Evolutionary conservation across 2,888 invertebrate genomes (phyloP).

Genomic region (Drosophila quinaria): DNA sequence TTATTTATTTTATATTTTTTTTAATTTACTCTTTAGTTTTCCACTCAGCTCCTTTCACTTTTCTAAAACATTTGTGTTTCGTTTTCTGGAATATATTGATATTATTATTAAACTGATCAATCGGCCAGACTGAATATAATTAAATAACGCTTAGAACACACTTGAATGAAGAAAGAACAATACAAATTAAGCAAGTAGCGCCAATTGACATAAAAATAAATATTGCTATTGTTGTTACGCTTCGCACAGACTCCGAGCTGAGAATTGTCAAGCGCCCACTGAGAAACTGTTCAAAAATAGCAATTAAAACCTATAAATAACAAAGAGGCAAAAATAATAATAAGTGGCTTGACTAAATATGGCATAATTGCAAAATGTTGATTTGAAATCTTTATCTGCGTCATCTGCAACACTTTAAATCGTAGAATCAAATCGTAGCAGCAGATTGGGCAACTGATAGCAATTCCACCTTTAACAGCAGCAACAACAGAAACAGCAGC

Average conservation of each 20-base stretch:
- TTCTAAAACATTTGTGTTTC: background rate
- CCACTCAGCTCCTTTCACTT: background rate
- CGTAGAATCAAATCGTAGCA: constrained; percentile 20
- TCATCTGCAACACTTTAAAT: constrained; percentile 65
- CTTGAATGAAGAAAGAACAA: background rate
- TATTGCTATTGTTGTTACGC: constrained; percentile 5
- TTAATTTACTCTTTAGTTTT: background rate
- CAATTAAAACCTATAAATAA: constrained; percentile 71
- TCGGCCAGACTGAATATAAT: background rate
- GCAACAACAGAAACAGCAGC: constrained; percentile 19
- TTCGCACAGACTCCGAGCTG: constrained; percentile 6
- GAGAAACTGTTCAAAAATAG: constrained; percentile 64
- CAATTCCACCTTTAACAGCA: constrained; percentile 18
- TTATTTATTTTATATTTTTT: no score
- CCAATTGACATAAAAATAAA: constrained; percentile 30
- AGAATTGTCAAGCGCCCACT: constrained; percentile 29
- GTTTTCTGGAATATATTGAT: background rate
- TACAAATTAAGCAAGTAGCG: constrained; percentile 24
- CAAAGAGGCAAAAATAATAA: constrained; percentile 18
- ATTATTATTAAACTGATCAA: background rate
- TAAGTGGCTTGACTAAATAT: constrained; percentile 54
- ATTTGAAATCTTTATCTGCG: constrained; percentile 53
- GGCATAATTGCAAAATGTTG: constrained; percentile 51
- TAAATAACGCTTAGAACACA: constrained; percentile 10
- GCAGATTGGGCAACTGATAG: constrained; percentile 42